phyloP scores from a whole-genome alignment of 2,888 invertebrate genomes.

The Epinotia bilunana region DNA sequence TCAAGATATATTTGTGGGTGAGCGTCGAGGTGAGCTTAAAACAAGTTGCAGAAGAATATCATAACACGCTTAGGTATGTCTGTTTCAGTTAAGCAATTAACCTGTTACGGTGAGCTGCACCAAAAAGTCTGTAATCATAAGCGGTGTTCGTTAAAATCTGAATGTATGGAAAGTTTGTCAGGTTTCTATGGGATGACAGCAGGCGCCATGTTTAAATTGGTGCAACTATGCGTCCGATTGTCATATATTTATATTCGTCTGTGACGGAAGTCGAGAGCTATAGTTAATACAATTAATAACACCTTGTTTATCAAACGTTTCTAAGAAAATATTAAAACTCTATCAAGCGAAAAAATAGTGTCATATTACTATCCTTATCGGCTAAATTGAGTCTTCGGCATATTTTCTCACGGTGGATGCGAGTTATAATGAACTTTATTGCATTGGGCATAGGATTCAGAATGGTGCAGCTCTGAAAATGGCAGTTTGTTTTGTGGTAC shows the following conservation, averaged over 20 bases:
- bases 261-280: slow-evolving; percentile 8
- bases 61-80: background rate
- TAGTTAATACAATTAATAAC: slow-evolving; percentile 19
- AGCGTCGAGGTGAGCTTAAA: too few species aligned
- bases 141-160: too few species aligned
- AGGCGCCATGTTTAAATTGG: too few species aligned
- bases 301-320: slow-evolving; percentile 34
- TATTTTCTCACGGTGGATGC: slow-evolving; percentile 42
- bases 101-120: background rate
- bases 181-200: too few species aligned
- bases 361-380: slow-evolving; percentile 39
- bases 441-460: background rate
- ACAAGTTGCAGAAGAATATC: background rate
- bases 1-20: too few species aligned
- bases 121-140: too few species aligned
- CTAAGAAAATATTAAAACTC: slow-evolving; percentile 41
- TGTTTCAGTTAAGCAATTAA: background rate
- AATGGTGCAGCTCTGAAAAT: background rate
- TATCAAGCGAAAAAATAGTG: slow-evolving; percentile 30
- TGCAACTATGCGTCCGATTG: background rate
- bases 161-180: too few species aligned
- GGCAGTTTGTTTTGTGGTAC: slow-evolving; percentile 29
- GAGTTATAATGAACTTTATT: slow-evolving; percentile 8
- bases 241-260: background rate
- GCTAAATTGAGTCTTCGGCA: slow-evolving; percentile 40